These are phyloP conservation scores for Rhyacophila brunnea DNA, from an alignment of 1,140 invertebrate species.

Conservation along the genomic window DNA sequence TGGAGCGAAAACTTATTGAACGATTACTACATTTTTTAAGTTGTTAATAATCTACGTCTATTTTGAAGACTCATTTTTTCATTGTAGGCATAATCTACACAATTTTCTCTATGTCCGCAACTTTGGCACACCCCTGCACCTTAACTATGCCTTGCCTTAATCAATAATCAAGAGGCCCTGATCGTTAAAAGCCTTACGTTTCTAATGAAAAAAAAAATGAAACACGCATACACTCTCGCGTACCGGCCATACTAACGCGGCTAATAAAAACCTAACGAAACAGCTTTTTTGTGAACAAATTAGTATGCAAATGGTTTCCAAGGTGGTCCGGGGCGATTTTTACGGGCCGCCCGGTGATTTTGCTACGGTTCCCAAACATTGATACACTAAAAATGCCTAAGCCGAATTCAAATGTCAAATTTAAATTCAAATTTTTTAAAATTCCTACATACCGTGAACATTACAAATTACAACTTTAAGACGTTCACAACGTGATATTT, in stretches of 20 bases:
- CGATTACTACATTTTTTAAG: too few species aligned
- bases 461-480: too few species aligned
- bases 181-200: conserved; percentile 21
- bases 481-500: too few species aligned
- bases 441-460: too few species aligned
- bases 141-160: conserved; percentile 13
- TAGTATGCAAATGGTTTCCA: conserved; percentile 35
- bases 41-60: too few species aligned
- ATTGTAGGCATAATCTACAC: too few species aligned
- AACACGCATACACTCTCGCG: conserved; percentile 4
- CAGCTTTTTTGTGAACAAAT: conserved; percentile 35
- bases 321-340: conserved; percentile 32
- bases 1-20: too few species aligned
- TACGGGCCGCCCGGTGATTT: conserved; percentile 27
- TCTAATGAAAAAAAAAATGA: conserved; percentile 8
- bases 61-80: too few species aligned
- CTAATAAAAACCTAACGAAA: conserved; percentile 18
- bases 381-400: conserved; percentile 1
- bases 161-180: conserved; percentile 18
- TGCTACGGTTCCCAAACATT: not conserved
- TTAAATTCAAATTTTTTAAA: too few species aligned
- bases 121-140: conserved; percentile 6
- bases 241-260: not conserved
- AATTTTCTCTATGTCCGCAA: too few species aligned
- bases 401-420: too few species aligned